Evolutionary conservation across 2,113 vertebrate species (phyloP).

Genomic region (Hyaena hyaena): DNA sequence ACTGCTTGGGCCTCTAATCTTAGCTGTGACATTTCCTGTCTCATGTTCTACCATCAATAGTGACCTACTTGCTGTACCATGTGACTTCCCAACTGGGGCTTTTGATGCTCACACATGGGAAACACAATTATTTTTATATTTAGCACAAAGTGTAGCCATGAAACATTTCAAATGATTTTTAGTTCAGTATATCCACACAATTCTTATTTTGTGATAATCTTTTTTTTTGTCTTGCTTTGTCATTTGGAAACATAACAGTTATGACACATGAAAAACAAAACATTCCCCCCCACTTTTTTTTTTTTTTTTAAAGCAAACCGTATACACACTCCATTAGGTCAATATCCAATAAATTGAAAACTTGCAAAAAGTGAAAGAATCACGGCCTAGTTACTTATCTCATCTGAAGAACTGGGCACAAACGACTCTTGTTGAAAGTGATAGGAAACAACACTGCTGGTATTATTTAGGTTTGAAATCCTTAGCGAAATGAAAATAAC

Average conservation of each 20-base stretch:
- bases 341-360: constrained; percentile 43
- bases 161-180: constrained; percentile 59
- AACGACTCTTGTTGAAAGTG: not conserved
- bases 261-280: constrained; percentile 56
- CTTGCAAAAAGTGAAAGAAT: constrained; percentile 26
- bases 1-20: constrained; percentile 74
- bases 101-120: constrained; percentile 78
- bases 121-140: constrained; percentile 78
- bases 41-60: constrained; percentile 68
- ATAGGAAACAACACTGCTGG: constrained; percentile 1
- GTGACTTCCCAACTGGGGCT: constrained; percentile 67
- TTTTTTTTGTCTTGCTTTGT: constrained; percentile 34
- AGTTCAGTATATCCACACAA: constrained; percentile 22
- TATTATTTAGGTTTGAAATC: constrained; percentile 11
- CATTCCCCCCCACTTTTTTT: not conserved
- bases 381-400: constrained; percentile 17
- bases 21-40: constrained; percentile 67
- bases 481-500: constrained; percentile 40
- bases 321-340: not conserved
- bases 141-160: constrained; percentile 67
- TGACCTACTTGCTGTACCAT: constrained; percentile 60
- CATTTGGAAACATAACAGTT: constrained; percentile 58
- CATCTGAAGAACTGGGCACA: constrained; percentile 26
- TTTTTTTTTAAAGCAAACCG: not conserved
- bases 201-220: constrained; percentile 24